Conservation (phyloP, 2,888 invertebrate genomes). For the Drosophila gaucha region DNA sequence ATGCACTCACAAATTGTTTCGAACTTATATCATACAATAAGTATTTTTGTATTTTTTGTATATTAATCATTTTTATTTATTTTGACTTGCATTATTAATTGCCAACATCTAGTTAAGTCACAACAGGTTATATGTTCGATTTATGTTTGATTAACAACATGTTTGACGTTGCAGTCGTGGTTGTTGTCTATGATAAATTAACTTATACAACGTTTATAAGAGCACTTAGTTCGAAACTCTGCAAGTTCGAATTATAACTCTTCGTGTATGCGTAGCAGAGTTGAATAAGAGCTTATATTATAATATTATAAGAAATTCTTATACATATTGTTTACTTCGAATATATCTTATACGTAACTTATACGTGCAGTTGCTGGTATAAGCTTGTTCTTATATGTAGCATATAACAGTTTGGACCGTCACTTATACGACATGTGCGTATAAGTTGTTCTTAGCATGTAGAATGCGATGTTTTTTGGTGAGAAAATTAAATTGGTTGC, state of each 20-base stretch:
- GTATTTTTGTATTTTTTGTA: background rate
- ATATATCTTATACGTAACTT: background rate
- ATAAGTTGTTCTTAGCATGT: slow-evolving; percentile 18
- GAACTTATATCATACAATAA: background rate
- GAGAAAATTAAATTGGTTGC: background rate
- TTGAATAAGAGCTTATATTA: background rate
- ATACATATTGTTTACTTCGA: background rate
- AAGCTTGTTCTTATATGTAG: slow-evolving; percentile 8
- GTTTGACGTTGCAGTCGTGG: slow-evolving; percentile 34
- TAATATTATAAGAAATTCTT: slow-evolving; percentile 9
- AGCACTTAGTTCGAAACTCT: slow-evolving; percentile 9
- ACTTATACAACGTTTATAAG: slow-evolving; percentile 37
- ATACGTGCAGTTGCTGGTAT: background rate
- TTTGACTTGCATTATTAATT: background rate
- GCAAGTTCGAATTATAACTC: slow-evolving; percentile 6
- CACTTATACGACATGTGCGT: slow-evolving; percentile 12
- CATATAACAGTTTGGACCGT: slow-evolving; percentile 57
- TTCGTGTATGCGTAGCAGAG: slow-evolving; percentile 9
- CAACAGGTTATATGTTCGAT: slow-evolving; percentile 27
- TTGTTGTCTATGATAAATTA: slow-evolving; percentile 32
- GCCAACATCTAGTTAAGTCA: background rate
- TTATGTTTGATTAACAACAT: slow-evolving; percentile 8
- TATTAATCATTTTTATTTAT: background rate
- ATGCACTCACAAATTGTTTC: background rate
- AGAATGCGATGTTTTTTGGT: slow-evolving; percentile 16